Evolutionary conservation across 1,140 invertebrate species (phyloP).

Genomic region (Lycorma delicatula): DNA sequence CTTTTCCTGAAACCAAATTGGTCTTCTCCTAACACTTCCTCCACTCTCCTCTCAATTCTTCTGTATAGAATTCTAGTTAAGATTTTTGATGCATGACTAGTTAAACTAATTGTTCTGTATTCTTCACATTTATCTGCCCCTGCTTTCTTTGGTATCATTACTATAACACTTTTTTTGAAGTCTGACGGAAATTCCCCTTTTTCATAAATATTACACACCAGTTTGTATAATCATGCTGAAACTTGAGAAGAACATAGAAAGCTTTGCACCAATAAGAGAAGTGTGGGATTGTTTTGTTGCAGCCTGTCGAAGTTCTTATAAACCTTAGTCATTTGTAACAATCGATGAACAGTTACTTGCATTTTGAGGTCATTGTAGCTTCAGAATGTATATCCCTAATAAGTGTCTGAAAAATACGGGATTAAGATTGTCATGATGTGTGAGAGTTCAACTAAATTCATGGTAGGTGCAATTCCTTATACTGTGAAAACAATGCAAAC

Average conservation of each 20-base stretch:
- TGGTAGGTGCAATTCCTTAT: slow-evolving; percentile 35
- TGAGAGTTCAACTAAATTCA: slow-evolving; percentile 32
- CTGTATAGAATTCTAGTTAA: too few species aligned
- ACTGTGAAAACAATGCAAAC: slow-evolving; percentile 28
- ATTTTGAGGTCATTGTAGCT: slow-evolving; percentile 35
- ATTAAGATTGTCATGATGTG: slow-evolving; percentile 36
- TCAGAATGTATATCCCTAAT: slow-evolving; percentile 37
- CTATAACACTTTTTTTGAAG: too few species aligned
- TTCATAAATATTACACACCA: too few species aligned
- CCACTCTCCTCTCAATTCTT: too few species aligned
- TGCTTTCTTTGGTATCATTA: too few species aligned
- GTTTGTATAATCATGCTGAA: slow-evolving; percentile 31
- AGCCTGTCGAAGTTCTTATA: slow-evolving; percentile 8
- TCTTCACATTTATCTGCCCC: too few species aligned
- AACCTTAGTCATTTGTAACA: slow-evolving; percentile 22
- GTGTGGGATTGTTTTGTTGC: slow-evolving; percentile 30
- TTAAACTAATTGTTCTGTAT: too few species aligned
- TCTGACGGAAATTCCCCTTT: too few species aligned
- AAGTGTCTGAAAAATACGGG: slow-evolving; percentile 31
- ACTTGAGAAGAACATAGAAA: slow-evolving; percentile 28
- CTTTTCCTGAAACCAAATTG: too few species aligned
- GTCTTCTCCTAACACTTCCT: too few species aligned
- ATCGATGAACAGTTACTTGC: slow-evolving; percentile 36
- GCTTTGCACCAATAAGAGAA: slow-evolving; percentile 34
- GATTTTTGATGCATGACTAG: too few species aligned